These are phyloP conservation scores for Silurus glanis DNA, from an alignment of 2,113 vertebrate genomes.

Conservation along the genomic window DNA sequence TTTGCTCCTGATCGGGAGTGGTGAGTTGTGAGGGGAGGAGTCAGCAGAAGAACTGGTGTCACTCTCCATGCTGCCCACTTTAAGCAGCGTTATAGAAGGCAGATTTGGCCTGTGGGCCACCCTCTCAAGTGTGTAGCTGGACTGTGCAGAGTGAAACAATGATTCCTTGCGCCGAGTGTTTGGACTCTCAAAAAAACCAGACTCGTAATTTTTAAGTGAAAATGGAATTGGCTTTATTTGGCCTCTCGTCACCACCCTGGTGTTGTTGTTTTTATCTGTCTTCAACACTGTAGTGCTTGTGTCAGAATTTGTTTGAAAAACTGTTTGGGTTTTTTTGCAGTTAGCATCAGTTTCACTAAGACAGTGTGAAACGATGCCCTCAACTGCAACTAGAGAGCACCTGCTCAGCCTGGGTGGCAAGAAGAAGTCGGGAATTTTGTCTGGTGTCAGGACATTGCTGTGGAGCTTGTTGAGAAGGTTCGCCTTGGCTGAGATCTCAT, in stretches of 20 bases:
- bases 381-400: slow-evolving; percentile 23
- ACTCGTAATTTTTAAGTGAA: slow-evolving; percentile 63
- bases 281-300: background rate
- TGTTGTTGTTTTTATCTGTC: slow-evolving; percentile 14
- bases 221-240: slow-evolving; percentile 56
- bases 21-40: slow-evolving; percentile 62
- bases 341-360: background rate
- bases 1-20: slow-evolving; percentile 48
- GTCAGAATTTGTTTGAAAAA: background rate
- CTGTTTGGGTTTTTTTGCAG: background rate
- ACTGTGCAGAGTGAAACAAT: slow-evolving; percentile 66
- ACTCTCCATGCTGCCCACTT: slow-evolving; percentile 58
- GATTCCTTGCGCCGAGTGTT: slow-evolving; percentile 77
- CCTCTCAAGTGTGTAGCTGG: slow-evolving; percentile 61
- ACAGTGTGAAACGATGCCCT: slow-evolving; percentile 2
- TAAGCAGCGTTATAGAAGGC: slow-evolving; percentile 53
- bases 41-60: slow-evolving; percentile 64
- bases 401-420: slow-evolving; percentile 69
- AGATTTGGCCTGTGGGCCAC: slow-evolving; percentile 47
- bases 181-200: slow-evolving; percentile 69
- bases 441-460: slow-evolving; percentile 73
- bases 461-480: slow-evolving; percentile 61
- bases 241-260: background rate
- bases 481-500: slow-evolving; percentile 55
- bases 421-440: slow-evolving; percentile 76